Base-by-base conservation (phyloP, 1,140 invertebrate genomes). In the Drosophila mauritiana region DNA sequence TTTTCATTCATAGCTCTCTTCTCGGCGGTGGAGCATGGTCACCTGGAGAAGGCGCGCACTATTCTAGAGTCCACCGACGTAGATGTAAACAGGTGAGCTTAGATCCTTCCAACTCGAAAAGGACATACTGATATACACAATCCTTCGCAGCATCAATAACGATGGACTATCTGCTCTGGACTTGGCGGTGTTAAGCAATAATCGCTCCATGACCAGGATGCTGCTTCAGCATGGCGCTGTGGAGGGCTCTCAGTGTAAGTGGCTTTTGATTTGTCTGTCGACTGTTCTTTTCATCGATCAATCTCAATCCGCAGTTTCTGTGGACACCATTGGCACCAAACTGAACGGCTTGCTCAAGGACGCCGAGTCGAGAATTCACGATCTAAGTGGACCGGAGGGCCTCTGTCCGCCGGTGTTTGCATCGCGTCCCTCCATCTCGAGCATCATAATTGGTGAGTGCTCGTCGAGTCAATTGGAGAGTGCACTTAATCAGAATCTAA, bases 21-120 rank as follows among this genome's bases (percentile, higher is more conserved):
- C 93, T 95, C 96, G 12, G 98, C 98, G 1, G 97, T 98, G 3
- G 98, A 99, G 93, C 96, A 98, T 93, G 97, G 97, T 22, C 97
- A 98, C 91, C 88, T 98, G 80, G 98, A 98, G 74, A 97, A 98
- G 91, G 97, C 96, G 0, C 95, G 96, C 74, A 96, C 96, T 31
- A 98, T 99, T 84, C 93, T 98, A 63, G 97, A 98, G 83, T 97
- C 97, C 12, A 97, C 96, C 0, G 96, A 97, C 90, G 96, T 98
- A 4, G 96, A 98, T 92, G 95, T 98, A 22, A 98, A 98, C 93
- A 97, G 97, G 97, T 98, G 93, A 31, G 51, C 4, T 39, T 27
- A 2, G 0, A 2, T 11, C 8, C 7, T 11, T 31, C 0, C 0
- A 4, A 7, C 3, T 25, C 1, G 31, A 25, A 4, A 8, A 17